Percentiles rank a stretch among this genome's conserved stretches.
Evolutionary conservation across 2,888 invertebrate species (phyloP).

Genomic region (Drosophila ustulata): DNA sequence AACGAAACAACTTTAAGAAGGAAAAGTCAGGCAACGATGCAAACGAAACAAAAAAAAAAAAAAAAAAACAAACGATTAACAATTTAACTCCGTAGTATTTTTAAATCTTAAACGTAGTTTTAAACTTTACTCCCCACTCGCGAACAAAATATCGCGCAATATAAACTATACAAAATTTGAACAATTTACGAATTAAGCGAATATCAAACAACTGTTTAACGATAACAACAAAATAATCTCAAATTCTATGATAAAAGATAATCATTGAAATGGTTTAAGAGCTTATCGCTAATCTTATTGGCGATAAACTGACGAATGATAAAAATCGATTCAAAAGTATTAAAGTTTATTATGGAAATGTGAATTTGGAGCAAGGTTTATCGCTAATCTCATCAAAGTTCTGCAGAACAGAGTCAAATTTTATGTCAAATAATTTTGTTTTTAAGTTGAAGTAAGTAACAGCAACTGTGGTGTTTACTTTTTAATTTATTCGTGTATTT

Average conservation of each 20-base stretch:
- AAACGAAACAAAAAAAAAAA: slow-evolving; percentile 58
- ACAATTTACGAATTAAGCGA: slow-evolving; percentile 45
- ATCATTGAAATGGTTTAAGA: not conserved
- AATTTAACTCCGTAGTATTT: slow-evolving; percentile 69
- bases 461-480: slow-evolving; percentile 5
- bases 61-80: slow-evolving; percentile 42
- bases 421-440: slow-evolving; percentile 5
- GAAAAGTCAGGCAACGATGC: slow-evolving; percentile 72
- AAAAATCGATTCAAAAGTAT: not conserved
- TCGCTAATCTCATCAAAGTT: not conserved
- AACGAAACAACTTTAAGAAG: slow-evolving; percentile 44
- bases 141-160: slow-evolving; percentile 61
- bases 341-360: not conserved
- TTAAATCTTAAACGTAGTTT: slow-evolving; percentile 66
- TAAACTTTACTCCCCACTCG: slow-evolving; percentile 52
- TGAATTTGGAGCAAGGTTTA: not conserved
- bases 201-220: slow-evolving; percentile 20
- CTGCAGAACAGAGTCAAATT: slow-evolving; percentile 7
- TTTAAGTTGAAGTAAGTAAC: slow-evolving; percentile 9
- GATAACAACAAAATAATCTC: not conserved
- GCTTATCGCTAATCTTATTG: not conserved
- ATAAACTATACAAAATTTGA: slow-evolving; percentile 46
- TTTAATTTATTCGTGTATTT: not conserved
- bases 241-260: not conserved
- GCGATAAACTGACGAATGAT: not conserved